Conservation (phyloP, 2,888 invertebrate genomes). For the Eupithecia tripunctaria region DNA sequence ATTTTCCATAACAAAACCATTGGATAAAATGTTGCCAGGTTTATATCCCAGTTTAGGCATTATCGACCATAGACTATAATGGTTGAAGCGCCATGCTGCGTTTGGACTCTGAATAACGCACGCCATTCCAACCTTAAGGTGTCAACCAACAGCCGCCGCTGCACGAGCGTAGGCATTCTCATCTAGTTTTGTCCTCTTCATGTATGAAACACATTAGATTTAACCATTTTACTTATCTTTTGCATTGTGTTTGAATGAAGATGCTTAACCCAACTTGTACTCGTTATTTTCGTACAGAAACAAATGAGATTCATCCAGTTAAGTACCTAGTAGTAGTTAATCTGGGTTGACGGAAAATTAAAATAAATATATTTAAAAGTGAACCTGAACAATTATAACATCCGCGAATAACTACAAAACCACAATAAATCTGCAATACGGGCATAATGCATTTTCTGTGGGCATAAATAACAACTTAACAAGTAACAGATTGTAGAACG, state of each 20-base stretch:
- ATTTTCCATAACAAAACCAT: slow-evolving; percentile 10
- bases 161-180: neutral
- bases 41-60: slow-evolving; percentile 36
- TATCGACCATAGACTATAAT: slow-evolving; percentile 28
- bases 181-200: no score
- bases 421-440: neutral
- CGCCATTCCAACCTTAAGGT: slow-evolving; percentile 12
- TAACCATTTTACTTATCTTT: no score
- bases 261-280: neutral
- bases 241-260: no score
- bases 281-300: neutral
- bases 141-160: neutral
- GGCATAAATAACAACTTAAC: no score
- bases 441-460: neutral
- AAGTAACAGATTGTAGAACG: no score
- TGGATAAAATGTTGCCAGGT: slow-evolving; percentile 37
- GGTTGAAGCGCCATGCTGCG: slow-evolving; percentile 28
- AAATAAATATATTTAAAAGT: neutral
- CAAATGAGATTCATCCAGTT: neutral
- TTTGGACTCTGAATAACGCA: slow-evolving; percentile 35
- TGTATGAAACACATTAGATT: no score
- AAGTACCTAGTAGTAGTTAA: neutral
- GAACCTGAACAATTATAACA: neutral
- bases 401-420: neutral
- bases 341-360: neutral